Conservation (phyloP, 2,888 invertebrate species). For the Dioctria rufipes region DNA sequence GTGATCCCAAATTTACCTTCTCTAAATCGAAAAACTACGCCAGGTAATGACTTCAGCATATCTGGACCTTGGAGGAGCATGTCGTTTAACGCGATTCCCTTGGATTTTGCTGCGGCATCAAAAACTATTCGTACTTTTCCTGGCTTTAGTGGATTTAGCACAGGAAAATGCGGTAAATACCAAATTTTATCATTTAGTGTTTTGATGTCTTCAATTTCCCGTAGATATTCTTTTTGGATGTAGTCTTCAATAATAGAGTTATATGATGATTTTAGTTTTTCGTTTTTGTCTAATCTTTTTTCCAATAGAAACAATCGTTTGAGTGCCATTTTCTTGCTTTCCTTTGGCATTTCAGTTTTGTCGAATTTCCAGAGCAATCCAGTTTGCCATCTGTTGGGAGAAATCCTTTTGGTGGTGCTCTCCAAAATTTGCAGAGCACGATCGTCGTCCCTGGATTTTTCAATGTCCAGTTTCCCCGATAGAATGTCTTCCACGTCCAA, state of each 20-base stretch:
- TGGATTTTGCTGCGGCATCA: constrained; percentile 63
- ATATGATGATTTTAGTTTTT: constrained; percentile 47
- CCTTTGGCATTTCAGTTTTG: constrained; percentile 54
- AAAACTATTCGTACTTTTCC: constrained; percentile 63
- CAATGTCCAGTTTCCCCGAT: too few relatives aligned
- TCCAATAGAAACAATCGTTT: constrained; percentile 55
- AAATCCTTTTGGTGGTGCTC: too few relatives aligned
- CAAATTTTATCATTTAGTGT: constrained; percentile 55
- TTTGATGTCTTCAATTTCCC: constrained; percentile 29
- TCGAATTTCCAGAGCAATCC: constrained; percentile 60
- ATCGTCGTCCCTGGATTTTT: too few relatives aligned
- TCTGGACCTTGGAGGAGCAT: constrained; percentile 63
- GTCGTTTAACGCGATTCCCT: constrained; percentile 62
- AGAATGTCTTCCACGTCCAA: too few relatives aligned
- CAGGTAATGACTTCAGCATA: constrained; percentile 61
- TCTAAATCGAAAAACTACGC: constrained; percentile 64
- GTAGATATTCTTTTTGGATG: constrained; percentile 44
- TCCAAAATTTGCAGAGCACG: too few relatives aligned
- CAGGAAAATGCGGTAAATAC: constrained; percentile 62
- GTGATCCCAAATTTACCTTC: constrained; percentile 61
- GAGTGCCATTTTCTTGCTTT: constrained; percentile 57
- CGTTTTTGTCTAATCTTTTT: constrained; percentile 50
- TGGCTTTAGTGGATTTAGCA: constrained; percentile 61
- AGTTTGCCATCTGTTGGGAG: constrained; percentile 39
- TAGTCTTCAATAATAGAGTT: constrained; percentile 32